Base-by-base conservation (phyloP, 2,888 invertebrate genomes). In the Pachydiplax longipennis region DNA sequence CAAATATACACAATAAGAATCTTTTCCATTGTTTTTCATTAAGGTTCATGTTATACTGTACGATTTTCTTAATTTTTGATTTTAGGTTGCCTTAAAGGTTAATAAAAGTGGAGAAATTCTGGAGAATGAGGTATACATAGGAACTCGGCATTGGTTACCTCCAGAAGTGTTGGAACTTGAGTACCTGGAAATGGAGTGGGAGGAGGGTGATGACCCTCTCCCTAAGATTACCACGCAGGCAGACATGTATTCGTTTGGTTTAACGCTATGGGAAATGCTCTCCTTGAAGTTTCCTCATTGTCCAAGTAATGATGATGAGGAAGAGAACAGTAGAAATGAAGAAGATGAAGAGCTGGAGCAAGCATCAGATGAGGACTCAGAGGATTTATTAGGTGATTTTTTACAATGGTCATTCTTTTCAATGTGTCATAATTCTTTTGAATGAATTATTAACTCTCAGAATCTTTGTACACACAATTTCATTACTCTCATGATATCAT, bases 221-320 rank as follows among this genome's bases (percentile, higher is more conserved):
- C 80, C 73, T 83, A 95, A 95, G 13, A 95, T 97, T 90, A 96
- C 96, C 5, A 94, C 94, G 92, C 97, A 97, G 94, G 96, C 97
- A 0, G 98, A 98, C 93, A 96, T 98, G 87, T 98, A 97, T 94
- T 95, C 98, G 2, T 96, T 96, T 92, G 98, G 98, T 0, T 94
- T 98, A 15, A 95, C 97, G 0, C 93, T 98, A 44, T 98, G 97
- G 96, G 98, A 98, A 95, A 98, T 97, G 96, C 94, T 98, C 93
- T 95, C 97, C 0, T 94, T 97, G 4, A 94, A 95, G 90, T 95
- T 96, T 0, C 98, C 98, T 0, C 96, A 97, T 93, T 93, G 95
- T 0, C 94, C 94, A 22, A 92, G 93, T 87, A 92, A 92, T 92
- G 92, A 93, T 40, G 83, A 92, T 18, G 90, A 91, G 10, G 90